These are phyloP conservation scores for Fistularia tabacaria DNA, from an alignment of 2,797 vertebrate genomes.

Conservation along the genomic window DNA sequence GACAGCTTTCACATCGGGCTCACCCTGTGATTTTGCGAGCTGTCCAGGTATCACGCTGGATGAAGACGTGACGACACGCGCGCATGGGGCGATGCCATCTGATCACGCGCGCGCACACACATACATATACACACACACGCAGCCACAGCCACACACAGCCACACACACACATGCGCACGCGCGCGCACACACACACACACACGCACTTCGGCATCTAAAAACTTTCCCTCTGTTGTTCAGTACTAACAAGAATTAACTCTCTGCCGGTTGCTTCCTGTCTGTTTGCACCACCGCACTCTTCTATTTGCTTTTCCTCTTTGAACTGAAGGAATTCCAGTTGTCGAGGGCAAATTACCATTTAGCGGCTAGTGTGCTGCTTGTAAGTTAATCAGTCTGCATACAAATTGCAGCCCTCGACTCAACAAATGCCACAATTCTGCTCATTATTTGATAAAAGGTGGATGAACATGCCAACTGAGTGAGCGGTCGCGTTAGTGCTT, in stretches of 20 bases:
- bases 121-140: too few species aligned
- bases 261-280: conserved; percentile 12
- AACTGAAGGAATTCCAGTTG: conserved; percentile 42
- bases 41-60: conserved; percentile 3
- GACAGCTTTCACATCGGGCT: conserved; percentile 11
- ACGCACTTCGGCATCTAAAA: conserved; percentile 18
- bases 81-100: conserved; percentile 3
- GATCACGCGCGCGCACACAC: too few species aligned
- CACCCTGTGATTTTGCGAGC: conserved; percentile 5
- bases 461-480: conserved; percentile 23
- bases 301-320: conserved; percentile 35
- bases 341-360: conserved; percentile 42
- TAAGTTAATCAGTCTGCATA: conserved; percentile 48
- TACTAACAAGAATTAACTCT: conserved; percentile 17
- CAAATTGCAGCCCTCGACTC: conserved; percentile 36
- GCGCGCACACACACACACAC: too few species aligned
- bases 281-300: conserved; percentile 10
- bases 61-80: conserved; percentile 10
- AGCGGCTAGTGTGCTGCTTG: conserved; percentile 23
- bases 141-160: too few species aligned
- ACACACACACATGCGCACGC: not conserved
- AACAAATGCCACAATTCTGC: conserved; percentile 40
- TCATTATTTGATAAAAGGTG: conserved; percentile 55
- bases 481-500: conserved; percentile 11
- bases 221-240: conserved; percentile 1